These are phyloP conservation scores for Alsophila aescularia DNA, from an alignment of 2,888 invertebrate species.

Conservation along the genomic window DNA sequence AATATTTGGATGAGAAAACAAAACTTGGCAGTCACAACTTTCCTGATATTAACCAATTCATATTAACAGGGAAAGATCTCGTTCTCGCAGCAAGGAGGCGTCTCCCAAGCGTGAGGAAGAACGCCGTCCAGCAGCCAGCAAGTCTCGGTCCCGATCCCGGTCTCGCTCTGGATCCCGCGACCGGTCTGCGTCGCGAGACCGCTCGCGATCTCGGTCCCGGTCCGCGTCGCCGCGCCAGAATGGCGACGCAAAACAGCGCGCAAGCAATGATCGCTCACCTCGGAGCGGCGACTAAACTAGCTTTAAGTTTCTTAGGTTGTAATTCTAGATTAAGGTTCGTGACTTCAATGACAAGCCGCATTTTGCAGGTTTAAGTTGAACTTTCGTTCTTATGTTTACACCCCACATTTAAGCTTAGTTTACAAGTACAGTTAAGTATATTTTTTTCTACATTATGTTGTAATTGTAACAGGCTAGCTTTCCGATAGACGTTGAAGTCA, in stretches of 20 bases:
- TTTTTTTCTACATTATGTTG: neutral
- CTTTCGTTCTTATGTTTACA: slow-evolving; percentile 10
- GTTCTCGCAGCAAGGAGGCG: slow-evolving; percentile 87
- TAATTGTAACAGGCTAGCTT: neutral
- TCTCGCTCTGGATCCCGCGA: slow-evolving; percentile 58
- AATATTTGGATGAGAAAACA: neutral
- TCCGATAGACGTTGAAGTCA: slow-evolving; percentile 11
- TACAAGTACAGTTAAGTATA: slow-evolving; percentile 4
- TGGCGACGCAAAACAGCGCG: slow-evolving; percentile 63
- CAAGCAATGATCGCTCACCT: slow-evolving; percentile 71
- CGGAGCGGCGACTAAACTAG: slow-evolving; percentile 70
- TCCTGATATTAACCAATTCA: neutral
- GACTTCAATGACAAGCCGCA: slow-evolving; percentile 43
- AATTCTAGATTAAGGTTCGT: slow-evolving; percentile 46
- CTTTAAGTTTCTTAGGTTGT: slow-evolving; percentile 33
- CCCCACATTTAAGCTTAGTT: neutral
- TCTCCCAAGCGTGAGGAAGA: slow-evolving; percentile 75
- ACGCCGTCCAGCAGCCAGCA: slow-evolving; percentile 58
- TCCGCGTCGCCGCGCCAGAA: slow-evolving; percentile 72
- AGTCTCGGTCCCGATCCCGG: slow-evolving; percentile 67
- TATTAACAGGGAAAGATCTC: slow-evolving; percentile 86
- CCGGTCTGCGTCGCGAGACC: slow-evolving; percentile 58
- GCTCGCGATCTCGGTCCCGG: slow-evolving; percentile 60
- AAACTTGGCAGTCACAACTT: neutral
- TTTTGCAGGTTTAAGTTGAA: slow-evolving; percentile 16